Evolutionary conservation across 1,140 invertebrate genomes (phyloP), one percentile per base, ranked within the genome.

Genomic region (Triops cancriformis): DNA sequence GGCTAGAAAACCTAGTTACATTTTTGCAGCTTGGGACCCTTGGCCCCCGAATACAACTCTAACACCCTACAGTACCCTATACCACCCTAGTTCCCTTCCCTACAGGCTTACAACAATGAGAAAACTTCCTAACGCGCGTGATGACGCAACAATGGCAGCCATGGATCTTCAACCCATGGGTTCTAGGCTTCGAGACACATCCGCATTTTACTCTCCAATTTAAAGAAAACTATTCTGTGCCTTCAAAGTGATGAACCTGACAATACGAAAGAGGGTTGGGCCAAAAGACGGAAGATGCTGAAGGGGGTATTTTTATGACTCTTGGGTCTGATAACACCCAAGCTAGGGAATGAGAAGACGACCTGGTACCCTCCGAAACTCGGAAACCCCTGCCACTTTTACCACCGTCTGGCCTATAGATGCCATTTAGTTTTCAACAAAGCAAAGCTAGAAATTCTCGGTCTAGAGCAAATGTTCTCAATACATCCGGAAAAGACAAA

Each of bases 1-100:
- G 51, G 51, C 51, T 64, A 64, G 51, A 64, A 64, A 64, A 64
- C 51, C 51, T n/a, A 64, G 51, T 64, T 64, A 64, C 51, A 64
- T 64, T 64, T 64, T 64, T 23, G 14, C 23, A 64, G 51, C 51
- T 64, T 14, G 51, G 51, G 51, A 18, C 51, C 51, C 23, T 64
- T 64, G 10, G 5, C 23, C 2, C n/a, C 31, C 7, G 31, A 37
- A 64, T 64, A 64, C 23, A 14, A 64, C 51, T 64, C 51, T 64
- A 64, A 18, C 14, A 6, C 14, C 7, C 14, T 23, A 23, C 14
- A 23, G 5, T 64, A n/a, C 23, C 51, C 2, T n/a, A 64, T 23
- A 64, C 51, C 23, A 18, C 31, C 31, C 31, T 37, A 2, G 31
- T 37, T 37, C 31, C 31, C n/a, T n/a, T 37, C 2, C 31, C 31